These are phyloP conservation scores for Siderastrea radians DNA, from an alignment of 92 coral and sea anemone species.

Conservation along the genomic window DNA sequence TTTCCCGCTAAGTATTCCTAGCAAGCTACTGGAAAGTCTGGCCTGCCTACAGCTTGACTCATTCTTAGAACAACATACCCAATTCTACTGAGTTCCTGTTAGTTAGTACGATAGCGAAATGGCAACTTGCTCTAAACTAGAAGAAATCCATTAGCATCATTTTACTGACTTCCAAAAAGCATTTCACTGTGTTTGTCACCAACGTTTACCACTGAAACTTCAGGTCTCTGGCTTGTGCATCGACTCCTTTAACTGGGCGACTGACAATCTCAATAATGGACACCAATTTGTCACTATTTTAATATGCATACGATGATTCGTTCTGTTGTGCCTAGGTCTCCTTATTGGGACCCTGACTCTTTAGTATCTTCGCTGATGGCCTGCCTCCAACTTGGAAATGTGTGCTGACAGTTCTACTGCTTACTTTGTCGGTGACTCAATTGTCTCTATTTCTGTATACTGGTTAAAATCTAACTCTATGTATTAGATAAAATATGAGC, in stretches of 20 bases:
- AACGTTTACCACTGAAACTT: constrained; percentile 34
- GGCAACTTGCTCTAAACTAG: neutral
- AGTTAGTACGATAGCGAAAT: constrained; percentile 14
- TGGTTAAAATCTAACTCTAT: constrained; percentile 42
- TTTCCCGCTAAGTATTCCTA: constrained; percentile 31
- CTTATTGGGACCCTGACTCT: constrained; percentile 42
- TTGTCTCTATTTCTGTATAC: constrained; percentile 25
- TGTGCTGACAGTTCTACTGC: constrained; percentile 43
- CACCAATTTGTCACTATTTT: constrained; percentile 16
- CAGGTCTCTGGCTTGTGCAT: constrained; percentile 48
- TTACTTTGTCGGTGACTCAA: constrained; percentile 23
- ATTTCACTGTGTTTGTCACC: constrained; percentile 41
- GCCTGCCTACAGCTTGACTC: constrained; percentile 27
- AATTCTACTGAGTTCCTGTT: constrained; percentile 12
- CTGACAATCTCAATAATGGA: constrained; percentile 19
- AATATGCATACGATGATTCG: constrained; percentile 17
- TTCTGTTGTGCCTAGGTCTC: constrained; percentile 29
- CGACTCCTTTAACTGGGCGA: constrained; percentile 26
- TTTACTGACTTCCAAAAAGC: constrained; percentile 50
- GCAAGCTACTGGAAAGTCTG: constrained; percentile 41
- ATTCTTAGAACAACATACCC: constrained; percentile 20
- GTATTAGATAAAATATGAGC: too few relatives aligned
- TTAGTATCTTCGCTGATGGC: constrained; percentile 39
- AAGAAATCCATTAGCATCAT: neutral
- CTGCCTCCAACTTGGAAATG: constrained; percentile 43